Percentiles rank a stretch among this genome's conserved stretches.
Conservation (phyloP, 2,888 invertebrate species). For the Amblyjoppa fuscipennis region DNA sequence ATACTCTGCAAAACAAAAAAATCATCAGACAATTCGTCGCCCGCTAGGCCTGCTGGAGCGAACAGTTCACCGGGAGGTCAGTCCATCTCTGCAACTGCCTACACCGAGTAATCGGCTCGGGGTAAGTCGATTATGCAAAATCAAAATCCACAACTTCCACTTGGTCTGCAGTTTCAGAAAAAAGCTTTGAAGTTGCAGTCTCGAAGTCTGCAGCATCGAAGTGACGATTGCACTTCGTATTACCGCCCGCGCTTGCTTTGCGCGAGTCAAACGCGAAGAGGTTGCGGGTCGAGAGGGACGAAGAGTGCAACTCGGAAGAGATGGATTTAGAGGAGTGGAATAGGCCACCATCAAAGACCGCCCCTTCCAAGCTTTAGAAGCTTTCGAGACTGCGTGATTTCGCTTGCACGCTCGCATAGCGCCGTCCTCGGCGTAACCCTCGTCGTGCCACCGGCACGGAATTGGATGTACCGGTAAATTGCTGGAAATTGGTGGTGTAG, state of each 20-base stretch:
- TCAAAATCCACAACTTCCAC: not conserved
- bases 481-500: slow-evolving; percentile 61
- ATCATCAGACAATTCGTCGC: not conserved
- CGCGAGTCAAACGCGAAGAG: not conserved
- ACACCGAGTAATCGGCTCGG: too few species aligned
- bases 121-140: too few species aligned
- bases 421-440: slow-evolving; percentile 16
- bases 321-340: slow-evolving; percentile 1
- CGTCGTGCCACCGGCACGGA: not conserved
- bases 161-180: not conserved
- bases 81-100: too few species aligned
- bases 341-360: slow-evolving; percentile 51
- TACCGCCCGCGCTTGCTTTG: not conserved
- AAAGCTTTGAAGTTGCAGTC: not conserved
- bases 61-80: too few species aligned
- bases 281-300: not conserved
- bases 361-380: slow-evolving; percentile 52
- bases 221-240: not conserved
- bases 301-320: slow-evolving; percentile 7
- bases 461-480: slow-evolving; percentile 57
- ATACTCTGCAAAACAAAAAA: not conserved
- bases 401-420: slow-evolving; percentile 42
- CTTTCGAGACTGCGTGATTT: slow-evolving; percentile 54
- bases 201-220: not conserved
- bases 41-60: too few species aligned